These are phyloP conservation scores for Drosophila sordidula DNA, from an alignment of 2,888 invertebrate species.

Conservation along the genomic window DNA sequence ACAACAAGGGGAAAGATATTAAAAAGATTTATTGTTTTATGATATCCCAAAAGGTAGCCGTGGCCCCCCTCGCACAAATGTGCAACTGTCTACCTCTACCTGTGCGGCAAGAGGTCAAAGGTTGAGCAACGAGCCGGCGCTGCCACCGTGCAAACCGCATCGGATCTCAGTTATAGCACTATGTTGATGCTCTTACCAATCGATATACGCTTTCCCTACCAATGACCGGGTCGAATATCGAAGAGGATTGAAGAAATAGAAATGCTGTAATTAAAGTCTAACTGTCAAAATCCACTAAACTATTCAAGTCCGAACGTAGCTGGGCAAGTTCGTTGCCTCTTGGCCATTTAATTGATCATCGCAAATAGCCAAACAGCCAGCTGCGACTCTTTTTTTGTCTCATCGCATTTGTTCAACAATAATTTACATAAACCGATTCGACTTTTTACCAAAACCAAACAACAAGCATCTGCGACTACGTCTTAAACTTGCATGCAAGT, in stretches of 20 bases:
- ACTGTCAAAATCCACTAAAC: slow-evolving; percentile 69
- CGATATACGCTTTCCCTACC: slow-evolving; percentile 36
- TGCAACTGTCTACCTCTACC: slow-evolving; percentile 49
- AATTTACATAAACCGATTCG: slow-evolving; percentile 73
- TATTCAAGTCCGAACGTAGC: slow-evolving; percentile 33
- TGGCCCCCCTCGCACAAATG: background rate
- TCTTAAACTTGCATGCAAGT: slow-evolving; percentile 58
- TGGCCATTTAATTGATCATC: slow-evolving; percentile 55
- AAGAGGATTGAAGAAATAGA: slow-evolving; percentile 34
- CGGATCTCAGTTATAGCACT: slow-evolving; percentile 22
- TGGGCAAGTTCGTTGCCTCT: slow-evolving; percentile 36
- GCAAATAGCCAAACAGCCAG: slow-evolving; percentile 12
- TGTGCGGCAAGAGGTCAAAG: slow-evolving; percentile 43
- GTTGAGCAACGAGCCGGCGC: slow-evolving; percentile 15
- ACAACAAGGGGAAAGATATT: slow-evolving; percentile 64
- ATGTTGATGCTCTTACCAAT: slow-evolving; percentile 22
- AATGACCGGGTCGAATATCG: background rate
- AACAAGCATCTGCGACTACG: slow-evolving; percentile 16
- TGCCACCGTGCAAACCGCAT: slow-evolving; percentile 15
- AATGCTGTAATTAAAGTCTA: slow-evolving; percentile 74
- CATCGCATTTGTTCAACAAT: slow-evolving; percentile 38
- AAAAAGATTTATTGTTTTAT: slow-evolving; percentile 78
- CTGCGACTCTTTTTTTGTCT: slow-evolving; percentile 15
- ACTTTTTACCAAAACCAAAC: slow-evolving; percentile 23
- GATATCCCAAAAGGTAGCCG: slow-evolving; percentile 58